Percentiles rank a stretch among this genome's conserved stretches.
These are phyloP conservation scores for Plebejus argus DNA, from an alignment of 2,888 invertebrate genomes.

Conservation along the genomic window DNA sequence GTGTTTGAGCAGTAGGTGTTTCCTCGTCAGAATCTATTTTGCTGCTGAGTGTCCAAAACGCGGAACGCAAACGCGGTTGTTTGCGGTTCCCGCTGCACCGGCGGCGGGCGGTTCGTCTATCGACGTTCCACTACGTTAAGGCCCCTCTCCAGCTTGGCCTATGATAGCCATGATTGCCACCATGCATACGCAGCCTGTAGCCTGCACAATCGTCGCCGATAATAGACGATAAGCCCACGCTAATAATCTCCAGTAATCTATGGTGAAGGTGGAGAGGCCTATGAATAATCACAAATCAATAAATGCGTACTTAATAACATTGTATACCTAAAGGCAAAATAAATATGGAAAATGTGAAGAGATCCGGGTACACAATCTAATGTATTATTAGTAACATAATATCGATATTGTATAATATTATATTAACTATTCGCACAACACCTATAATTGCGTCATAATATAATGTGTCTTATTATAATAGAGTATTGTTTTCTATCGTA, in stretches of 20 bases:
- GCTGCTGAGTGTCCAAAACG: too few relatives aligned
- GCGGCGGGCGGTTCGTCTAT: too few relatives aligned
- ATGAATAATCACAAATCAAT: not conserved
- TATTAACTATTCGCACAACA: too few relatives aligned
- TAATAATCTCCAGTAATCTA: not conserved
- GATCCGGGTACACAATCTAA: slow-evolving; percentile 8
- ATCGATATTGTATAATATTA: not conserved
- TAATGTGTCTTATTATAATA: not conserved
- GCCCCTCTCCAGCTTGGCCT: too few relatives aligned
- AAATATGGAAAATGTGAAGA: not conserved
- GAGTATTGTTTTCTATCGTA: not conserved
- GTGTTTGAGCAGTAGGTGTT: too few relatives aligned
- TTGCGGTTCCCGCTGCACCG: too few relatives aligned
- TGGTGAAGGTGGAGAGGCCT: not conserved
- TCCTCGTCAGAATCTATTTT: too few relatives aligned
- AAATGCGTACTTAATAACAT: not conserved
- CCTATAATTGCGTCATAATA: not conserved
- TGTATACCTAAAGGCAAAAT: not conserved
- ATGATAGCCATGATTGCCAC: too few relatives aligned
- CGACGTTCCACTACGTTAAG: too few relatives aligned
- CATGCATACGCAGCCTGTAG: too few relatives aligned
- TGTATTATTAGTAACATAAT: slow-evolving; percentile 12
- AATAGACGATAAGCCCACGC: not conserved
- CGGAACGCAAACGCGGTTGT: too few relatives aligned
- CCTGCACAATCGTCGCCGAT: not conserved